Evolutionary conservation across 2,888 invertebrate genomes (phyloP), one percentile per base, ranked within the genome.

Genomic region (Drosophila conformis): DNA sequence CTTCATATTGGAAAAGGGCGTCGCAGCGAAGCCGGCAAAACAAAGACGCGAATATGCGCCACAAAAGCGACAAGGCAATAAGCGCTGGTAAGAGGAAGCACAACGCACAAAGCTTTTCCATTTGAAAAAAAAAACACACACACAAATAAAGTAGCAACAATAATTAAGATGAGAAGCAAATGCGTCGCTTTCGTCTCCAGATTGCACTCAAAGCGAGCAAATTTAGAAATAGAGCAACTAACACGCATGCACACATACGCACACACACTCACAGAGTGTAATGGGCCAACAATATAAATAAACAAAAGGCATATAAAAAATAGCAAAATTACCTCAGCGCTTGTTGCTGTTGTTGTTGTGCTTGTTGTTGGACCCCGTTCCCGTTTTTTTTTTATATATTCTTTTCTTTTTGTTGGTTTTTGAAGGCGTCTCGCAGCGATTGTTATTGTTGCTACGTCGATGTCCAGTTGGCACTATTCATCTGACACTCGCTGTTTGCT

Each of bases 311-410:
- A 76, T 71, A 82, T 84, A 86, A 81, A 86, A 87, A 86, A 85
- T 84, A 83, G 86, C 80, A 87, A 80, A 83, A 87, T 86, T 86
- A 86, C 86, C 86, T 86, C 87, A 86, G 83, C 87, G 69, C 77
- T 75, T 64, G 67, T 68, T 80, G 71, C 77, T 75, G 67, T 70
- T 72, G 67, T 70, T 72, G 65, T 58, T 63, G 66, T 54, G 66
- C n/a, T 78, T 80, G 80, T 83, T 79, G 81, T 80, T 83, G 79
- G 78, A 69, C 61, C 66, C 56, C 52, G 78, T 78, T 68, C 62
- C 65, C 75, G 73, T 75, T 42, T 40, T 40, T 25, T 36, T 40
- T 40, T 6, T 40, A 13, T 35, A 21, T 40, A 29, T 31, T 40
- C 46, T 40, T 29, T 21, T 57, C n/a, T 57, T 31, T 10, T 57